Evolutionary conservation across 2,113 vertebrate species (phyloP), one percentile per base, ranked within the genome.

Genomic region (Thymallus thymallus): DNA sequence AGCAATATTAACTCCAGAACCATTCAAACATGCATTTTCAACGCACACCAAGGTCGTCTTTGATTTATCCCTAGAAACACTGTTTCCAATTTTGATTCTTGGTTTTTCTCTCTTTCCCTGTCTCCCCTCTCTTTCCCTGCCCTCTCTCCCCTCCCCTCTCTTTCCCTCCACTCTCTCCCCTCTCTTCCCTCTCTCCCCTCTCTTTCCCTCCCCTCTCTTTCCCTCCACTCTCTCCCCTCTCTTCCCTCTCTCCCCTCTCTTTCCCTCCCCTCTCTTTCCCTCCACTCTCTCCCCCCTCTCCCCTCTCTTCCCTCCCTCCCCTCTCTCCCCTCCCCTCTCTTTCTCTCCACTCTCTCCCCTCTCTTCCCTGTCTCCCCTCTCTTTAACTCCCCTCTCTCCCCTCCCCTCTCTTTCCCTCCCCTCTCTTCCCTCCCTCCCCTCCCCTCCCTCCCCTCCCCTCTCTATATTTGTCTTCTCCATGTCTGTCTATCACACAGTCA

Each of bases 321-420:
- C 35, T 63, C 62, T 22, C 41, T 76, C 20, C 20, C 65, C 35
- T 5, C 20, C 64, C 64, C 24, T 78, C 26, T 70, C 65, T 72
- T 26, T 26, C 26, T 2, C 26, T 26, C 55, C 69, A 68, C 35
- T 63, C 62, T 22, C 84, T 69, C 79, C 70, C 45, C 71, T 64
- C 68, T 82, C 81, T 79, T 82, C 77, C 76, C 81, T 86, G 20
- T 48, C 58, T 9, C 55, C 69, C 70, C 35, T 63, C 62, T 22
- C 41, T 67, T 18, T 13, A 51, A 77, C 84, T 69, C 79, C 70
- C 45, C 71, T 64, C 68, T 82, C 81, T 79, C 26, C 26, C 26
- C 26, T 26, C 26, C 2, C 26, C 2, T 2, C 2, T n/a, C 26
- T 2, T 26, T 2, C 35, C 2, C 35, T 41, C 35, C 9, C 9